A percentile compares a stretch with the other conserved stretches of the same genome.
Evolutionary conservation across 2,797 vertebrate species (phyloP).

Genomic region (Menidia menidia): DNA sequence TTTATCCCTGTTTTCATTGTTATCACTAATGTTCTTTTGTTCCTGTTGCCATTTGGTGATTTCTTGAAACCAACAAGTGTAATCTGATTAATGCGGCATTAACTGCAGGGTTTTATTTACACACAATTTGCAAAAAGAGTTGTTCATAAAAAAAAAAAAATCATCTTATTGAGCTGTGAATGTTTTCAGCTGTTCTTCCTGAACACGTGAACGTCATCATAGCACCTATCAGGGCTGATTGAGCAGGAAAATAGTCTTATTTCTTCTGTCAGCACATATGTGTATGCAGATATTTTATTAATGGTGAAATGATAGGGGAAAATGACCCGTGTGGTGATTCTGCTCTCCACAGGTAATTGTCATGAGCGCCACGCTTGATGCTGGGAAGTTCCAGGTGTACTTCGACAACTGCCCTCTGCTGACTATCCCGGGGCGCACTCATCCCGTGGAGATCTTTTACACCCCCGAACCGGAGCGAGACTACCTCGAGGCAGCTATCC

Average conservation of each 20-base stretch:
- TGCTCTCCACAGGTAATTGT: constrained; percentile 89
- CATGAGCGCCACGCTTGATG: constrained; percentile 98
- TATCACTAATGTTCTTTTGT: background rate
- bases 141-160: no score
- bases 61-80: background rate
- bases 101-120: no score
- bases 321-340: background rate
- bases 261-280: no score
- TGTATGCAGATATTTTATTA: no score
- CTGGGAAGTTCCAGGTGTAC: constrained; percentile 98
- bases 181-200: no score
- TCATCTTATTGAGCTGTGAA: no score
- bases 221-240: no score
- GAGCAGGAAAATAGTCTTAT: no score
- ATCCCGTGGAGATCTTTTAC: constrained; percentile 99
- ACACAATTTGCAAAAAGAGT: no score
- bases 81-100: no score
- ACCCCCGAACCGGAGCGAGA: constrained; percentile 98
- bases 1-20: background rate
- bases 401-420: constrained; percentile 98
- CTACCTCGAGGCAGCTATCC: constrained; percentile 98
- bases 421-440: constrained; percentile 97
- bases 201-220: no score
- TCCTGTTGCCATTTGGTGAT: background rate
- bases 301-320: background rate